Evolutionary conservation across 1,140 invertebrate species (phyloP), one percentile per base, ranked within the genome.

Genomic region (Dendrolimus punctatus): DNA sequence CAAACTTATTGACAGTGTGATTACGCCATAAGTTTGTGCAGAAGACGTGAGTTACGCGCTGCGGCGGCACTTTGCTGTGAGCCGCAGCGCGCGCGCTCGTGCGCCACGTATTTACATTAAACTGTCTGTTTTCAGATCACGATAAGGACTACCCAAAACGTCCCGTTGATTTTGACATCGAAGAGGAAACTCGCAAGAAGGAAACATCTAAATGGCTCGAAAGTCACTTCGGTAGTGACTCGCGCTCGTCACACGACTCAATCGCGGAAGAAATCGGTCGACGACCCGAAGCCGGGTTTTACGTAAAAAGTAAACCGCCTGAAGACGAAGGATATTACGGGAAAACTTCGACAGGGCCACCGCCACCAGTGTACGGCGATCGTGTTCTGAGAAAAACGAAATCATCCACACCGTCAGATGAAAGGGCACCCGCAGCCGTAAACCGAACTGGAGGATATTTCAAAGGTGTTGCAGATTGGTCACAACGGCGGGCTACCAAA

Each of bases 121-220:
- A 66, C 61, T 36, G 47, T 71, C 56, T 74, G 44, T 57, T 82
- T 79, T 45, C 82, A 85, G 82, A 85, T 51, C 80, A 90, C 53
- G 85, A 91, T 42, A 95, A 95, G 73, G 94, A 96, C 77, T 95
- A 95, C 53, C 94, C 93, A 8, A 92, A 93, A 64, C 91, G 91
- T 41, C 94, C 95, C 0, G 76, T 96, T 40, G 94, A 96, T 74
- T 92, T 95, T 64, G 93, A 95, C 69, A 91, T 94, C 65, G 95
- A 98, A 80, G 95, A 97, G 73, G 93, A 96, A 75, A 95, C 95
- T 1, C 89, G 95, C 49, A 95, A 95, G 85, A 92, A 92, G 62
- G 96, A 95, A 89, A 98, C 94, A 0, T 94, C 92, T 61, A 96
- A 93, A 80, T 98, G 94, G 95, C 85, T 96, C 8, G 95, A 96